A percentile compares a stretch with the other conserved stretches of the same genome.
Conservation (phyloP, 1,140 invertebrate genomes). For the Dreissena rostriformis region DNA sequence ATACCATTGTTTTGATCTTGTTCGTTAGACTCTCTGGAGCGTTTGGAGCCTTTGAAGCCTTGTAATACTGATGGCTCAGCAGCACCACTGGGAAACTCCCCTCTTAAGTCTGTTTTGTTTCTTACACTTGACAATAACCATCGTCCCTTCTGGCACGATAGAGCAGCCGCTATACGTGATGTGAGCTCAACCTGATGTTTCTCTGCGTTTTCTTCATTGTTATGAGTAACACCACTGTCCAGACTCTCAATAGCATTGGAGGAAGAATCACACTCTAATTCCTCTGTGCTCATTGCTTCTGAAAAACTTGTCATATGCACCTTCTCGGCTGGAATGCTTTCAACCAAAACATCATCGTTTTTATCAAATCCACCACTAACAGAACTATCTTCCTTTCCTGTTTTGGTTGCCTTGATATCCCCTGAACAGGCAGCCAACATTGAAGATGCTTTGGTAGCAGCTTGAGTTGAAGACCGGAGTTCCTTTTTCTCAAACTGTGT, state of each 20-base stretch:
- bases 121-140: constrained; percentile 49
- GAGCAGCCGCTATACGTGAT: constrained; percentile 42
- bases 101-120: neutral
- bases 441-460: constrained; percentile 53
- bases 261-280: constrained; percentile 43
- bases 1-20: no score
- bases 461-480: constrained; percentile 42
- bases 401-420: neutral
- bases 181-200: constrained; percentile 41
- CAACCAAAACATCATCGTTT: no score
- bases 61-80: neutral
- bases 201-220: neutral
- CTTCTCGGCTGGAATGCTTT: no score
- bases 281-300: neutral
- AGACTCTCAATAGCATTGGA: neutral
- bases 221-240: neutral
- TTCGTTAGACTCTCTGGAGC: neutral
- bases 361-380: no score
- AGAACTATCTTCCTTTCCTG: constrained; percentile 1
- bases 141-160: constrained; percentile 43
- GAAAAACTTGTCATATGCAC: no score
- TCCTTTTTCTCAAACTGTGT: constrained; percentile 43
- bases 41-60: neutral
- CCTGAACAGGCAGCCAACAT: constrained; percentile 16
- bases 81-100: neutral